A percentile compares a stretch with the other conserved stretches of the same genome.
These are phyloP conservation scores for Amblyornis subalaris DNA, from an alignment of 2,113 vertebrate species.

Conservation along the genomic window DNA sequence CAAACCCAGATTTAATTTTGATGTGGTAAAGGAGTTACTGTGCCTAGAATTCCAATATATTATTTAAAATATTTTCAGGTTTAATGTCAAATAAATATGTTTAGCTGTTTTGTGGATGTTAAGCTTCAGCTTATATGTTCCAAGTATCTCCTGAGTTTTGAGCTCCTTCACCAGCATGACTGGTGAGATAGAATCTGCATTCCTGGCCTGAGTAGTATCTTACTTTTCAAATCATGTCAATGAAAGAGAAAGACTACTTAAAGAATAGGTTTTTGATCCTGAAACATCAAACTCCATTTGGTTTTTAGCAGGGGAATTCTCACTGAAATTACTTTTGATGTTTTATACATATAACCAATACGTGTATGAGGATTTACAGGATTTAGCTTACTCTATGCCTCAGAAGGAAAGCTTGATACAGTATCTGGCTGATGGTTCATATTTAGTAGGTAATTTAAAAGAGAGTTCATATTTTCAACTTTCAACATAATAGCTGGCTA, in stretches of 20 bases:
- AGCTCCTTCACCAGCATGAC: not conserved
- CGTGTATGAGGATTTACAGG: not conserved
- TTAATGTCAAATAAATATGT: not conserved
- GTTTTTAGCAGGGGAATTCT: not conserved
- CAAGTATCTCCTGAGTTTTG: not conserved
- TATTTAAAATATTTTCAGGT: not conserved
- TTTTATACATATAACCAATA: not conserved
- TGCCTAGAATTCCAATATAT: slow-evolving; percentile 21
- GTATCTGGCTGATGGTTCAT: not conserved
- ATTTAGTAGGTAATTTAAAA: not conserved
- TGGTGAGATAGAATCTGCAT: not conserved
- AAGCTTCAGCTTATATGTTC: not conserved
- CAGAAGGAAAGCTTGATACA: not conserved
- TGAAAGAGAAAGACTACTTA: not conserved
- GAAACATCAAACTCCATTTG: not conserved
- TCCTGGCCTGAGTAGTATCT: not conserved
- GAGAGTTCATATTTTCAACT: not conserved
- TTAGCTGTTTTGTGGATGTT: not conserved
- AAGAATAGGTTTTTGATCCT: not conserved
- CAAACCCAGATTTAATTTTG: slow-evolving; percentile 38
- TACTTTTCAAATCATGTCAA: not conserved
- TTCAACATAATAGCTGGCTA: not conserved
- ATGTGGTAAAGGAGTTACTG: not conserved
- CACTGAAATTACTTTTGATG: not conserved
- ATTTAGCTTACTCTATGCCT: not conserved